Evolutionary conservation across 2,113 vertebrate genomes (phyloP), one percentile per base, ranked within the genome.

Genomic region (Pseudolaguvia tuberculata): DNA sequence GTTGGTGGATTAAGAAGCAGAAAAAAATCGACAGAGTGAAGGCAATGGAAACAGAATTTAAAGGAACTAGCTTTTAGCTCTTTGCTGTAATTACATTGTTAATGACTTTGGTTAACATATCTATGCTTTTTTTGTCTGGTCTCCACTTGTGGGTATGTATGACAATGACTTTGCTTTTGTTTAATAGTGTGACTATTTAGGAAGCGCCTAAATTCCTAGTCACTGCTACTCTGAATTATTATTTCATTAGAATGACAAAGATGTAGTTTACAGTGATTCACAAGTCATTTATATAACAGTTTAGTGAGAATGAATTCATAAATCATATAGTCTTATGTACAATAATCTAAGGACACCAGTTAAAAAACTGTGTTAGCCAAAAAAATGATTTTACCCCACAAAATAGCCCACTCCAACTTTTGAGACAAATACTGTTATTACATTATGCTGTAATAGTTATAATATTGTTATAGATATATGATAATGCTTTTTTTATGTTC

Each of bases 61-160:
- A 69, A 6, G 20, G 18, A 51, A 50, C 73, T 11, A 69, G 5
- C 63, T 29, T 76, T 29, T 76, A 75, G 39, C 5, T 15, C 39
- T 31, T 15, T 58, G 47, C 27, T 61, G 10, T n/a, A 42, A 2
- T 55, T 35, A 55, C 42, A 25, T 14, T 47, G 18, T 7, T 8
- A 56, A 7, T 55, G 31, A 51, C 47, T 50, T 61, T 56, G 21
- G 21, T 42, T 42, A 35, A 53, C 17, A 31, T 20, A 29, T 11
- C 27, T n/a, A n/a, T n/a, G n/a, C n/a, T n/a, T n/a, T n/a, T n/a
- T n/a, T n/a, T 52, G 66, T 20, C 17, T 47, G 5, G n/a, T 20
- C 14, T 39, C 18, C 42, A 59, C 23, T 5, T 13, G 53, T 63
- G 5, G 61, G 2, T 63, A n/a, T 63, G 61, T 63, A 63, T 42